Evolutionary conservation across 64 coral and sea anemone species (phyloP).

Genomic region (Pocillopora verrucosa): DNA sequence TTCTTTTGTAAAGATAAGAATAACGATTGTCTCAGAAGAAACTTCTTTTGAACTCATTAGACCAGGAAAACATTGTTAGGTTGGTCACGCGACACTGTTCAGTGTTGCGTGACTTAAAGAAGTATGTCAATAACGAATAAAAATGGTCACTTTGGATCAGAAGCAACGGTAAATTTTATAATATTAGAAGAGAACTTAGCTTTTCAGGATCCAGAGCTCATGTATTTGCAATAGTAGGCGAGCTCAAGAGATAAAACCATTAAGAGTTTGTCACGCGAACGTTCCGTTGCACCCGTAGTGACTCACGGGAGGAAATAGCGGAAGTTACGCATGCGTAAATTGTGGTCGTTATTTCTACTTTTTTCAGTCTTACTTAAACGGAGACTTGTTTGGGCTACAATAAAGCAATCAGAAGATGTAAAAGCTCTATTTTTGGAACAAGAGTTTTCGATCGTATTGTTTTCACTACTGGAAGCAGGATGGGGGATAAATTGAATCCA

Average conservation of each 20-base stretch:
- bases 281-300: neutral
- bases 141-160: neutral
- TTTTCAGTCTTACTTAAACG: neutral
- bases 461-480: neutral
- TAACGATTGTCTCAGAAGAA: neutral
- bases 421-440: neutral
- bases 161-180: neutral
- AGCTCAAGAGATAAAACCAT: neutral
- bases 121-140: neutral
- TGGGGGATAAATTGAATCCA: conserved; percentile 26
- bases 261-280: neutral
- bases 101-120: neutral
- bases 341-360: neutral
- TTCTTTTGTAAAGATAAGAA: neutral
- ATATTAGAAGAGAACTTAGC: neutral
- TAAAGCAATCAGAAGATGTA: conserved; percentile 19
- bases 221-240: neutral
- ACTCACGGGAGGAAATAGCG: neutral
- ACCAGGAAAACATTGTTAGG: neutral
- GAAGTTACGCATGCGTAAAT: conserved; percentile 20
- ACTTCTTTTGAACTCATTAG: neutral
- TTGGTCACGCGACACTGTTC: neutral
- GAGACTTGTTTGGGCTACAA: neutral
- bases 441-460: neutral
- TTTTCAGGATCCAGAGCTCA: neutral